Evolutionary conservation across 2,797 vertebrate genomes (phyloP), one percentile per base, ranked within the genome.

Genomic region (Denticeps clupeoides): DNA sequence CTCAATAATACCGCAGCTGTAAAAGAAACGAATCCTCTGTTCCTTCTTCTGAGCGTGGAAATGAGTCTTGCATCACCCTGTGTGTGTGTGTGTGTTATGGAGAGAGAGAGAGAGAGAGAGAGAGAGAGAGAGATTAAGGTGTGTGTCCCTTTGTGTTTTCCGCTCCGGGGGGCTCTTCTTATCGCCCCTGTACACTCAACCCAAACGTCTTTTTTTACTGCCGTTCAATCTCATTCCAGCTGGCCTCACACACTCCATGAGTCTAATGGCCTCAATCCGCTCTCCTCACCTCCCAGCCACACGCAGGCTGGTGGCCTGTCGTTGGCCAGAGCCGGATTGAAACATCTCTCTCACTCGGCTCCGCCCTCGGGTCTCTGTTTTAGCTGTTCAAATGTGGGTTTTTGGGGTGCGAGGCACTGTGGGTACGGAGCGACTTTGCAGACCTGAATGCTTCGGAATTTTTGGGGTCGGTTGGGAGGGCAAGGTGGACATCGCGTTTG

Each of bases 1-100:
- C 56, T 58, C 72, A 67, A 73, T 75, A 68, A 79, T 81, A 77
- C 77, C 79, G 80, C 74, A 55, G 38, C 58, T 56, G 58, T 8
- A 27, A 45, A 49, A 15, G 21, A 45, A 49, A 51, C 52, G 16
- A 21, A 11, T 21, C 18, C 33, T 19, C 16, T 5, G 8, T 32
- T 18, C 32, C 33, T 7, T 13, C 31, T 7, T 33, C 31, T 19
- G 16, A 37, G n/a, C 33, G 32, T 29, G 29, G 29, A 29, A 29
- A 29, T 7, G 49, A 47, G 15, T 12, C 27, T 37, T 40, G 15
- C 27, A 13, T 16, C 22, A 8, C 9, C 40, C 40, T 46, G 27
- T 35, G 25, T 37, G 29, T 53, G 38, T 37, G 16, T 25, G 13
- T 41, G 29, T 41, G 41, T n/a, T n/a, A n/a, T n/a, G n/a, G n/a